Conservation (phyloP, 2,888 invertebrate species). For the Masnerella sp. region DNA sequence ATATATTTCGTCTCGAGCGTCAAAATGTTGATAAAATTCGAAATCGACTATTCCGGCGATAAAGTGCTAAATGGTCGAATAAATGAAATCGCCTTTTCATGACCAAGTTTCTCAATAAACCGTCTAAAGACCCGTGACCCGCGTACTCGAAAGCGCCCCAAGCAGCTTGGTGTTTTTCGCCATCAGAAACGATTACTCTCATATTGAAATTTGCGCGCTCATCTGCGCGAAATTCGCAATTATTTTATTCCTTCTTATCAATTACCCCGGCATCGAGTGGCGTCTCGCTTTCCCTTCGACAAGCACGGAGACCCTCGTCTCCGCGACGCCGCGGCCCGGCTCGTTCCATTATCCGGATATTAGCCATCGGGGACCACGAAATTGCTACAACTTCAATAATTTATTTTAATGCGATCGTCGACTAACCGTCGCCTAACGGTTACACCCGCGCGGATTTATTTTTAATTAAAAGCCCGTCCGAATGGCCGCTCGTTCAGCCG, state of each 20-base stretch:
- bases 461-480: conserved; percentile 69
- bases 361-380: conserved; percentile 76
- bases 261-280: conserved; percentile 66
- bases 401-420: conserved; percentile 75
- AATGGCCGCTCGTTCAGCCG: conserved; percentile 25
- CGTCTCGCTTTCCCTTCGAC: conserved; percentile 55
- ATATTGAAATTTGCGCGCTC: conserved; percentile 65
- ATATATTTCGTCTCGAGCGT: too few relatives aligned
- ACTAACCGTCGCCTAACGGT: conserved; percentile 71
- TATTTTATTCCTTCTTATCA: conserved; percentile 74
- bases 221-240: conserved; percentile 71
- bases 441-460: conserved; percentile 70
- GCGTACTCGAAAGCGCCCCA: too few relatives aligned
- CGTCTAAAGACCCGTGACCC: not conserved
- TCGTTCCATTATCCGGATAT: conserved; percentile 76
- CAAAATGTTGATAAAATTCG: too few relatives aligned
- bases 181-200: conserved; percentile 38
- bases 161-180: conserved; percentile 2
- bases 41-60: too few relatives aligned
- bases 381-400: conserved; percentile 77
- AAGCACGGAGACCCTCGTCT: conserved; percentile 50
- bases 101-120: too few relatives aligned
- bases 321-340: conserved; percentile 62
- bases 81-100: too few relatives aligned
- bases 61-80: too few relatives aligned